Conservation (phyloP, 2,113 vertebrate genomes). For the Tichodroma muraria region DNA sequence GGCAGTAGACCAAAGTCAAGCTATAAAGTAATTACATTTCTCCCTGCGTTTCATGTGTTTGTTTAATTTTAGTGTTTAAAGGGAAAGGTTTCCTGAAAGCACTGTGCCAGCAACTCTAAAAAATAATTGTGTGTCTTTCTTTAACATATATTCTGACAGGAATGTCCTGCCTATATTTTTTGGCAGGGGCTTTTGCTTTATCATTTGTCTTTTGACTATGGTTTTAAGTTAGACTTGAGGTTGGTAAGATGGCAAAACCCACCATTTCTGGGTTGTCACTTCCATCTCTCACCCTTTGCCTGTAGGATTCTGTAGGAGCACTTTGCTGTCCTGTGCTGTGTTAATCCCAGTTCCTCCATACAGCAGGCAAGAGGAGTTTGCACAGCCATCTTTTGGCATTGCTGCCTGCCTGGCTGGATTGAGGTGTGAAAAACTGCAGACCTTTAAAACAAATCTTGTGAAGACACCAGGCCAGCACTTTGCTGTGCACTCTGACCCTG, state of each 20-base stretch:
- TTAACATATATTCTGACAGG: conserved; percentile 13
- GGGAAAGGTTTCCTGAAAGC: conserved; percentile 48
- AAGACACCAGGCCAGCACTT: neutral
- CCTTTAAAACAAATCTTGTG: neutral
- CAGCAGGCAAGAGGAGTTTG: neutral
- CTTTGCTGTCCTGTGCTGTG: neutral
- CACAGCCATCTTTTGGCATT: neutral
- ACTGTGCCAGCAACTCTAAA: conserved; percentile 30
- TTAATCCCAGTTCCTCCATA: neutral
- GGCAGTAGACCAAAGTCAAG: conserved; percentile 63
- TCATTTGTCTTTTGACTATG: neutral
- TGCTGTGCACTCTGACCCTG: rapidly evolving
- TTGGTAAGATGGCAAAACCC: neutral
- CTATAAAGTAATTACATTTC: conserved; percentile 62
- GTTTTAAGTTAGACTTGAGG: neutral
- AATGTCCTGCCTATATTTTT: neutral
- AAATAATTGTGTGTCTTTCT: conserved; percentile 44
- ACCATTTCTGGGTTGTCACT: neutral
- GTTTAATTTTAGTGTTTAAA: conserved; percentile 64
- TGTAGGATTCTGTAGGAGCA: neutral
- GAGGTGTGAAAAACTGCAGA: neutral
- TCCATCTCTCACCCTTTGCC: neutral
- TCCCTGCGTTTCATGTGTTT: conserved; percentile 53
- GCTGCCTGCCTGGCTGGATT: neutral
- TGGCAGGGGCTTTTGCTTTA: conserved; percentile 25